Evolutionary conservation across 2,113 vertebrate species (phyloP), one percentile per base, ranked within the genome.

Genomic region (Hepsetus odoe): DNA sequence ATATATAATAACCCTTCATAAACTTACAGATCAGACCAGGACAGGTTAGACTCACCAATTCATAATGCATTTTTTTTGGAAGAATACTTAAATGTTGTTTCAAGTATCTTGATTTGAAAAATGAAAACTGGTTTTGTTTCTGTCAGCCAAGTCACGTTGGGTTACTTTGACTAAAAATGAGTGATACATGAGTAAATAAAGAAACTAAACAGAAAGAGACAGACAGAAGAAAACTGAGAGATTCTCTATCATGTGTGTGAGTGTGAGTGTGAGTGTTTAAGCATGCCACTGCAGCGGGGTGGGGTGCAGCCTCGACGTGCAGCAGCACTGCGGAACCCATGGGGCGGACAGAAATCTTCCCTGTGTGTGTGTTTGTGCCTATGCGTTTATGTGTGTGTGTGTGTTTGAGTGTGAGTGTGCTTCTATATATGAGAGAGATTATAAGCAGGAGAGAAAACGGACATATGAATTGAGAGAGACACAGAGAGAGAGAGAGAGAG

Each of bases 231-330:
- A 4, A 16, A 26, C 32, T 16, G 51, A 42, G 40, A 56, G 7
- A 24, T 56, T 26, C 26, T 8, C 22, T 26, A 56, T 22, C 13
- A 30, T 26, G 56, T 12, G 68, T 49, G 77, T 64, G 33, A 75
- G 72, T 67, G 69, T 61, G 77, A 65, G 28, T 83, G 77, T 83
- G 42, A 70, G 75, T 74, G 65, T 74, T 35, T 32, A 38, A 24
- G 64, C 64, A 79, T 73, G 72, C 72, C 80, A 81, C 82, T 84
- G 82, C 82, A 84, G 79, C 71, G 76, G 82, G 82, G 82, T 81
- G 82, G 79, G 79, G 82, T 77, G 78, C 74, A 80, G 82, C 42
- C 67, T 65, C 66, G 46, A 76, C 61, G 82, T 77, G 82, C 73
- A 80, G 74, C 69, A 69, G 79, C 79, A 84, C 75, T 84, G 82